Evolutionary conservation across 2,113 vertebrate genomes (phyloP).

Genomic region (Sialia sialis): DNA sequence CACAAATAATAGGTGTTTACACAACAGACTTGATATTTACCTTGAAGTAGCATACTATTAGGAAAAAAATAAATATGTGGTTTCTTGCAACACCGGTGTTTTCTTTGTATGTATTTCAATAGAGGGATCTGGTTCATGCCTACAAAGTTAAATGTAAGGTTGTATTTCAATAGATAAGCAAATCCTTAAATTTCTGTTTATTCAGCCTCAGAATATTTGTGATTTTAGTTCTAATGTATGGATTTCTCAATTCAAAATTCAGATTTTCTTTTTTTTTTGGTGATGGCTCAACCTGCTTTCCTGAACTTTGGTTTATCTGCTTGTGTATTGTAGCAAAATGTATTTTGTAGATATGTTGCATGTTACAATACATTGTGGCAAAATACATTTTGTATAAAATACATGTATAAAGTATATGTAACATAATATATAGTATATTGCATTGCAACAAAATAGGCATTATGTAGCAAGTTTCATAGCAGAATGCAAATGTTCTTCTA

Average conservation of each 20-base stretch:
- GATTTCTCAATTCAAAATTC: neutral
- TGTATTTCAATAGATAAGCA: neutral
- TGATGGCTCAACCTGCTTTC: neutral
- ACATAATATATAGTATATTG: neutral
- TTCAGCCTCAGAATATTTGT: neutral
- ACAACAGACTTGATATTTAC: neutral
- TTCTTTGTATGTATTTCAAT: neutral
- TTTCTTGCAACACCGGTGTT: neutral
- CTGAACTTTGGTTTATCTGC: neutral
- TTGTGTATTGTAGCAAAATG: neutral
- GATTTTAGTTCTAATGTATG: neutral
- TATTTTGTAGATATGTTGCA: neutral
- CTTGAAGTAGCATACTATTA: neutral
- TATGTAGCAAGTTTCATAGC: neutral
- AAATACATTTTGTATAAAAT: neutral
- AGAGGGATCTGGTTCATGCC: neutral
- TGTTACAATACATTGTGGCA: neutral
- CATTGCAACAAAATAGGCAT: neutral
- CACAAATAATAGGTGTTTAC: slow-evolving; percentile 22
- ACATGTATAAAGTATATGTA: neutral
- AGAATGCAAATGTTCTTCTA: neutral
- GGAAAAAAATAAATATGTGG: neutral
- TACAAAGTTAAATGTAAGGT: neutral
- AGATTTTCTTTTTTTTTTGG: neutral
- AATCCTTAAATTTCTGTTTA: neutral